Evolutionary conservation across 2,113 vertebrate genomes (phyloP).

Genomic region (Tachuris rubrigastra): DNA sequence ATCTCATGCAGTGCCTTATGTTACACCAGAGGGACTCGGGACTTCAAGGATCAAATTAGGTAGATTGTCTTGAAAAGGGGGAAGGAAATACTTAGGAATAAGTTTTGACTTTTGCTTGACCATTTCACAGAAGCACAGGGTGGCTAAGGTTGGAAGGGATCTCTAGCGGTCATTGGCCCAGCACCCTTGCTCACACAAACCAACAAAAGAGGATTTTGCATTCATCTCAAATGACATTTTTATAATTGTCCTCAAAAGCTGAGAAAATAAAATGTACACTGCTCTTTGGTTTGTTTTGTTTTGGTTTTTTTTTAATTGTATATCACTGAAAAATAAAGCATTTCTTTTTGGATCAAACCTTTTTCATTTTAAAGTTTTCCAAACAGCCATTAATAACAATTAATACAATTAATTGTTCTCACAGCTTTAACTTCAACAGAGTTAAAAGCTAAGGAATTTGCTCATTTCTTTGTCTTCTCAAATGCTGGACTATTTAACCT

Average conservation of each 20-base stretch:
- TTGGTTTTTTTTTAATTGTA: too few relatives aligned
- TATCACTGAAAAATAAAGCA: background rate
- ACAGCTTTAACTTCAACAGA: background rate
- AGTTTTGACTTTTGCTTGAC: background rate
- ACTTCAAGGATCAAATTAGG: background rate
- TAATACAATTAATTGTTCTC: background rate
- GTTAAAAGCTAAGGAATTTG: background rate
- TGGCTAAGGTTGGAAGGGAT: background rate
- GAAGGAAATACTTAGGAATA: background rate
- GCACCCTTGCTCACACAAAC: background rate
- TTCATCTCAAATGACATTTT: background rate
- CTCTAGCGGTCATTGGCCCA: background rate
- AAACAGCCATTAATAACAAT: background rate
- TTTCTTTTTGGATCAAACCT: background rate
- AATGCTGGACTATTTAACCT: background rate
- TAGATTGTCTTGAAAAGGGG: background rate
- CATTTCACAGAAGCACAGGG: background rate
- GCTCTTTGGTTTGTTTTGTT: fast-evolving
- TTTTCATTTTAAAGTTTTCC: background rate
- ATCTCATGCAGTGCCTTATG: background rate
- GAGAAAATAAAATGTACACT: background rate
- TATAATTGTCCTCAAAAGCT: background rate
- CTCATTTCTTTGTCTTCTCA: background rate
- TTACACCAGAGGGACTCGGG: background rate
- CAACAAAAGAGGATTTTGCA: background rate